Conservation (phyloP, 2,797 vertebrate species). For the Catostomus latipinnis region DNA sequence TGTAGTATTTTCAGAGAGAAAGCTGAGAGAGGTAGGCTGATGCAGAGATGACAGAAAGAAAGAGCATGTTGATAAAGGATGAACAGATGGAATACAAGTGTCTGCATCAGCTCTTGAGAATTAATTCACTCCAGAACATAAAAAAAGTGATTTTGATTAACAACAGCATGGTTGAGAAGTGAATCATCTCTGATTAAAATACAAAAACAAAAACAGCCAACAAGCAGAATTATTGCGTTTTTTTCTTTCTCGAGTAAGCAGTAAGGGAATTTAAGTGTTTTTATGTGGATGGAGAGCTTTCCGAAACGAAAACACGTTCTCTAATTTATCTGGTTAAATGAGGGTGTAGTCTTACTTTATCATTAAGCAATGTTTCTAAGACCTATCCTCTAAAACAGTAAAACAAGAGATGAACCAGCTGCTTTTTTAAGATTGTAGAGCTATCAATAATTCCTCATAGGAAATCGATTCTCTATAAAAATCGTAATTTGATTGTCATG, state of each 20-base stretch:
- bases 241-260: too few species aligned
- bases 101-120: conserved; percentile 42
- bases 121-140: conserved; percentile 22
- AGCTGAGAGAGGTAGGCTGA: too few species aligned
- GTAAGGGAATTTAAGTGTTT: too few species aligned
- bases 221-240: neutral
- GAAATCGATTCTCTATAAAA: conserved; percentile 7
- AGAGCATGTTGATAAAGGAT: neutral
- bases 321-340: too few species aligned
- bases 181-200: conserved; percentile 36
- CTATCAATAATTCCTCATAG: conserved; percentile 2
- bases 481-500: neutral
- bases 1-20: conserved; percentile 13
- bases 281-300: too few species aligned
- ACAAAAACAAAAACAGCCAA: conserved; percentile 23
- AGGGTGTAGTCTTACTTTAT: neutral
- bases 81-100: conserved; percentile 24
- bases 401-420: neutral
- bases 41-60: neutral
- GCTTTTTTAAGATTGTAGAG: neutral
- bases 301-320: too few species aligned
- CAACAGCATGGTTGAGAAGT: conserved; percentile 17
- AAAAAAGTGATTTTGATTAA: conserved; percentile 22
- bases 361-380: conserved; percentile 9
- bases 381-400: conserved; percentile 17